These are phyloP conservation scores for Remorina albescens DNA, from an alignment of 2,797 vertebrate genomes.

Conservation along the genomic window DNA sequence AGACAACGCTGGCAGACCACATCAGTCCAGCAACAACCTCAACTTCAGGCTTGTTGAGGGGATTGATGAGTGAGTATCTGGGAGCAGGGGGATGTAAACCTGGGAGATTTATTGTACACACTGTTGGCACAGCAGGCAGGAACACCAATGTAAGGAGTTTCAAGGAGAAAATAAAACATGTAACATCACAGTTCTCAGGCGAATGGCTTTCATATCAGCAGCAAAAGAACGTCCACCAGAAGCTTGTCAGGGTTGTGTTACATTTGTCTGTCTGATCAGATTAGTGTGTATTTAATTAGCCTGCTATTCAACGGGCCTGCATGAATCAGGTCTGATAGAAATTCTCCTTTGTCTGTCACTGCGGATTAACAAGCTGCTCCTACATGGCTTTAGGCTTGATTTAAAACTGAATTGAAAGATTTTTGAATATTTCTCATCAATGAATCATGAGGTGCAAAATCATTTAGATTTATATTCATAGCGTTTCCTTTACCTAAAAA, in stretches of 20 bases:
- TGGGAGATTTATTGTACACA: neutral
- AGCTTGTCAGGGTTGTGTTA: constrained; percentile 50
- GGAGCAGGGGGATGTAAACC: neutral
- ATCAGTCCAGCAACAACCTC: constrained; percentile 88
- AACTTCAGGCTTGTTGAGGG: constrained; percentile 94
- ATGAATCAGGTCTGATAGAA: constrained; percentile 53
- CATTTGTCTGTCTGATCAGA: constrained; percentile 54
- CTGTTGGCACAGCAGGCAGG: constrained; percentile 23
- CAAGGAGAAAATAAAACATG: constrained; percentile 33
- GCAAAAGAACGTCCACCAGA: constrained; percentile 38
- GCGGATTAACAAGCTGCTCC: constrained; percentile 50
- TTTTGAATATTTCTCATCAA: constrained; percentile 22
- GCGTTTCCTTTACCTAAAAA: neutral
- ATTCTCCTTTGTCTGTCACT: constrained; percentile 55
- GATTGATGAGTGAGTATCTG: constrained; percentile 88
- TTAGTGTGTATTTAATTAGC: constrained; percentile 59
- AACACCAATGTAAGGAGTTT: constrained; percentile 32
- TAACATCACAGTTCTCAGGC: constrained; percentile 47
- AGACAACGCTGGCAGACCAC: constrained; percentile 90
- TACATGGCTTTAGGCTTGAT: constrained; percentile 22
- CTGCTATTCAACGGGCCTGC: constrained; percentile 40
- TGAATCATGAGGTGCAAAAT: constrained; percentile 6
- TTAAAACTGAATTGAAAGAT: constrained; percentile 18
- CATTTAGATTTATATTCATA: neutral
- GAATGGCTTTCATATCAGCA: constrained; percentile 43